Evolutionary conservation across 2,797 vertebrate species (phyloP), one percentile per base, ranked within the genome.

Genomic region (Hemibagrus guttatus): DNA sequence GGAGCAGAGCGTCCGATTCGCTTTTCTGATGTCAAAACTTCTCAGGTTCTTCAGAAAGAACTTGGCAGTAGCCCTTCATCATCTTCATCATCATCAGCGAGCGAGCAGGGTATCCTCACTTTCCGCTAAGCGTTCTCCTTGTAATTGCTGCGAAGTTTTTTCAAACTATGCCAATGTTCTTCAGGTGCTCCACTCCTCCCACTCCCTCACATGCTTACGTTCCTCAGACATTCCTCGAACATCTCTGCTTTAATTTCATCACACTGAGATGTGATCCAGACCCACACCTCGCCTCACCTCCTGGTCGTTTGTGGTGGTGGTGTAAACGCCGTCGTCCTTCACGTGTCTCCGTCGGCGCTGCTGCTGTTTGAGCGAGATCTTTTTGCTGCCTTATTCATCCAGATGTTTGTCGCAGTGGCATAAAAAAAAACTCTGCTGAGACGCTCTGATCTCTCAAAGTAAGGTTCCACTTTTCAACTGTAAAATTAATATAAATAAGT

Each of bases 381-480:
- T 84, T 89, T 88, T 87, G 93, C 91, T 94, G 94, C 93, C 93
- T 94, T 94, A 91, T 91, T 74, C 89, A 92, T 89, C 89, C 90
- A 76, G 91, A 92, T 86, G 88, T 90, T 87, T 89, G 91, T 92
- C 81, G 14, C 83, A 87, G 90, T 89, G 89, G 87, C 82, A 85
- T 84, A 49, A 49, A 49, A 49, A 49, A 49, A 42, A 84, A 86
- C 92, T 91, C 88, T 76, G 83, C 85, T 90, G 83, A 31, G 90
- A 92, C 90, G 93, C 90, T 68, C 92, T 91, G 89, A 90, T 93
- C 90, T 91, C 91, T 90, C 91, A 84, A 91, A 84, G 87, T 92
- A 93, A 95, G 95, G 95, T 95, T 96, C 95, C 95, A 95, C 95
- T 95, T 95, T 92, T 93, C 94, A 94, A 93, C 94, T 93, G 90